These are phyloP conservation scores for Trissolcus basalis DNA, from an alignment of 1,140 invertebrate species.

Conservation along the genomic window DNA sequence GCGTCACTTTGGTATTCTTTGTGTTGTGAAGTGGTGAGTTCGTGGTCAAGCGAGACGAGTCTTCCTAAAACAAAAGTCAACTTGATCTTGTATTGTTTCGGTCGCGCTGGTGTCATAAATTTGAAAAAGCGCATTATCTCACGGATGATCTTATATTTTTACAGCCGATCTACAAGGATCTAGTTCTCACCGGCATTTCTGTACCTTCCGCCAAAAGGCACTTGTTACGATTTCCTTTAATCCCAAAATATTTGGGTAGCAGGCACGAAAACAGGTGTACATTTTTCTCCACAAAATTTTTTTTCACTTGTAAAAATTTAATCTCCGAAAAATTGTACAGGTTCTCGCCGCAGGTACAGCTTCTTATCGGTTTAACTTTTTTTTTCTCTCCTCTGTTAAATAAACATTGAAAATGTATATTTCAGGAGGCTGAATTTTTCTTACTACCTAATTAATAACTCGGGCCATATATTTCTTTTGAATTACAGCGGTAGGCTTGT, in stretches of 20 bases:
- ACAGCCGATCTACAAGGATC: background rate
- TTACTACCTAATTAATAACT: too few relatives aligned
- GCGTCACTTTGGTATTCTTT: background rate
- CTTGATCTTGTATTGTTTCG: constrained; percentile 11
- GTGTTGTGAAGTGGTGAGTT: constrained; percentile 1
- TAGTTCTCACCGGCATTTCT: background rate
- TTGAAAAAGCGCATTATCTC: background rate
- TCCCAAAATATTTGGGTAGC: constrained; percentile 16
- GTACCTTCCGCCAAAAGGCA: constrained; percentile 12
- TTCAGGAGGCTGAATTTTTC: too few relatives aligned
- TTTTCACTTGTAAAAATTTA: background rate
- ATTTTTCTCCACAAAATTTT: background rate
- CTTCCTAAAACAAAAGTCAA: constrained; percentile 7
- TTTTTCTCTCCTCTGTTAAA: too few relatives aligned
- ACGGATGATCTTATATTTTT: too few relatives aligned
- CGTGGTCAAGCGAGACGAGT: background rate
- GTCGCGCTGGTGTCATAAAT: constrained; percentile 17
- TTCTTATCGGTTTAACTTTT: too few relatives aligned
- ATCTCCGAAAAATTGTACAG: background rate
- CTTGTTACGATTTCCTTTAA: background rate
- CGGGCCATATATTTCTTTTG: too few relatives aligned
- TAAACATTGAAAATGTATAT: too few relatives aligned
- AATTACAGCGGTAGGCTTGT: too few relatives aligned
- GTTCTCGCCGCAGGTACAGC: background rate
- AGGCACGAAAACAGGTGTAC: constrained; percentile 15